These are phyloP conservation scores for Morbakka virulenta DNA, from an alignment of 30 jellyfish, hydroid and myxozoan species.

Conservation along the genomic window DNA sequence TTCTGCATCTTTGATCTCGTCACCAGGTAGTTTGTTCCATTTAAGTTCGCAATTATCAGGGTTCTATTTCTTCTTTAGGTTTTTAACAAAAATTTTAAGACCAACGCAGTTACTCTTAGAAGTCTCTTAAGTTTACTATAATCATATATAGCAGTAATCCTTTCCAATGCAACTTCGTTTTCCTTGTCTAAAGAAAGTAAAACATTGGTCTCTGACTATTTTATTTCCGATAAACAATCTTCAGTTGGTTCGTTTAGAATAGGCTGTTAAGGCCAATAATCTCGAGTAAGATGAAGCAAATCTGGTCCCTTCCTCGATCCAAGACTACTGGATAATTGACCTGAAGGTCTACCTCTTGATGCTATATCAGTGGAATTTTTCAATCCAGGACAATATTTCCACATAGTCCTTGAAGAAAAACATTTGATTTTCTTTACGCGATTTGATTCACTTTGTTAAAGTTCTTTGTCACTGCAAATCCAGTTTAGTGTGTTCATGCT, in stretches of 20 bases:
- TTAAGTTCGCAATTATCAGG: too few relatives aligned
- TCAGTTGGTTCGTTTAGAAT: too few relatives aligned
- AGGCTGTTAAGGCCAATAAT: too few relatives aligned
- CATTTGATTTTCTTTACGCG: constrained; percentile 13
- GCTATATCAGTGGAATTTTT: constrained; percentile 4
- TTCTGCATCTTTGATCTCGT: too few relatives aligned
- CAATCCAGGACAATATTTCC: too few relatives aligned
- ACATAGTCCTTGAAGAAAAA: neutral
- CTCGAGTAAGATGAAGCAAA: too few relatives aligned
- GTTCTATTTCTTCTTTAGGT: too few relatives aligned
- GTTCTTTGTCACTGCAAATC: constrained; percentile 5
- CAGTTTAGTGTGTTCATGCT: neutral
- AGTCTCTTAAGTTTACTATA: neutral
- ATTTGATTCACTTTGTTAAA: neutral
- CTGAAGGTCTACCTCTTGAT: neutral
- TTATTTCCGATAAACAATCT: too few relatives aligned
- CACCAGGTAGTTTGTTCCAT: too few relatives aligned
- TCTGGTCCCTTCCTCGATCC: constrained; percentile 29
- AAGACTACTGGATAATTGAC: neutral
- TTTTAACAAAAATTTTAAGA: too few relatives aligned
- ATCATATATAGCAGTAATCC: neutral
- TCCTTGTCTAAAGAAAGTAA: neutral
- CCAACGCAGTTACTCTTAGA: too few relatives aligned
- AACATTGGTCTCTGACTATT: too few relatives aligned
- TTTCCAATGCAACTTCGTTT: neutral